Base-by-base conservation (phyloP, 2,797 vertebrate genomes). In the Lithobates sylvaticus region DNA sequence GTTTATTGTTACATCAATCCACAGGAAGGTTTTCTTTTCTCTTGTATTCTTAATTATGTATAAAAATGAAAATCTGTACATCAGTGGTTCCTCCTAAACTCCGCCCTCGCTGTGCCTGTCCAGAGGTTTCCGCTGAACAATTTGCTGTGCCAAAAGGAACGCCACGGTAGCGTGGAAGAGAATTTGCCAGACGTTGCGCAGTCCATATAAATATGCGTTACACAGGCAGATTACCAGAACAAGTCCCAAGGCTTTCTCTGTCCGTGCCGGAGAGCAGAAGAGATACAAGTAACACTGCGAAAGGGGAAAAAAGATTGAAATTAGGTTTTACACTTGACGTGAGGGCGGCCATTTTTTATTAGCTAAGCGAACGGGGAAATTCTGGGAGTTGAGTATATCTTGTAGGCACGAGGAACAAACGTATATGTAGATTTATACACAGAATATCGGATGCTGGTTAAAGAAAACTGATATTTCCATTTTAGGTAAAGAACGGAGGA, bases 281-380 rank as follows among this genome's bases (percentile, higher is more conserved):
- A 99, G 94, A 92, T 98, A 99, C 88, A 99, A 89, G 85, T 98
- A 96, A 91, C 98, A 99, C 98, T 99, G 91, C 0, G 90, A 91
- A 2, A 6, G 34, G 88, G 79, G 65, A 79, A 47, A 61, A 10
- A 12, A 5, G 50, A 54, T 10, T 39, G 1, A 54, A 18, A 81
- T 1, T 27, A 23, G 0, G 2, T 90, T 1, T 70, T 89, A 50
- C 5, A 16, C 8, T 18, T 8, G 10, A 54, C 5, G 50, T 15
- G 50, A 1, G 16, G 50, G 16, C 50, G 4, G 50, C 3, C 50
- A 18, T 16, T 5, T 15, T 36, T 29, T 13, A 50, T 13, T 50
- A 3, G 15, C 47, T 50, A 3, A 3, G 16, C 1, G 3, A 47
- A 3, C 13, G 3, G 13, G 44, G 10, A 13, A 50, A 15, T 12